These are phyloP conservation scores for Limanda limanda DNA, from an alignment of 2,113 vertebrate genomes.

Conservation along the genomic window DNA sequence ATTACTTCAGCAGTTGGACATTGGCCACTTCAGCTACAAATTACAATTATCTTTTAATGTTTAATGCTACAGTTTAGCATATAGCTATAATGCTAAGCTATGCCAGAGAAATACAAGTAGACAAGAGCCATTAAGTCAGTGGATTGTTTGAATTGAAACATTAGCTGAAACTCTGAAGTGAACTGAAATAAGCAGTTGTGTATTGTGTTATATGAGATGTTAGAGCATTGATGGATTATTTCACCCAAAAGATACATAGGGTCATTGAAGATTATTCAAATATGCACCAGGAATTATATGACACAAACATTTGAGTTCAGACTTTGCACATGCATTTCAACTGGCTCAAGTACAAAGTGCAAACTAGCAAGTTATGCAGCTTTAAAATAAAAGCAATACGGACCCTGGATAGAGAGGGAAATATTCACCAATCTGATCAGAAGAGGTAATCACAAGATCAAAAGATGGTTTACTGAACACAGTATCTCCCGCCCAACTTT, in stretches of 20 bases:
- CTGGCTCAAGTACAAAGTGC: not conserved
- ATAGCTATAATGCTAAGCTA: not conserved
- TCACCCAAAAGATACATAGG: not conserved
- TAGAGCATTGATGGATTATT: not conserved
- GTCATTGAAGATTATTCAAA: not conserved
- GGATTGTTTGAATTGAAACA: not conserved
- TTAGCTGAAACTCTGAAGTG: not conserved
- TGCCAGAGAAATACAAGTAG: not conserved
- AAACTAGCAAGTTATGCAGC: not conserved
- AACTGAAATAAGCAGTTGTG: not conserved
- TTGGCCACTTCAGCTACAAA: not conserved
- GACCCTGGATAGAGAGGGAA: not conserved
- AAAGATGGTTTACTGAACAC: conserved; percentile 21
- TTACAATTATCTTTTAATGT: not conserved
- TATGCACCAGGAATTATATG: not conserved
- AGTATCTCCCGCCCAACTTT: conserved; percentile 46
- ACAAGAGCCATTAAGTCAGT: not conserved
- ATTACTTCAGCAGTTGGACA: not conserved
- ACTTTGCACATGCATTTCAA: not conserved
- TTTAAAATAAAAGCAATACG: conserved; percentile 10
- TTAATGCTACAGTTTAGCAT: not conserved
- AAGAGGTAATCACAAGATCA: conserved; percentile 21
- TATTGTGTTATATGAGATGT: not conserved
- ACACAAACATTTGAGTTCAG: not conserved
- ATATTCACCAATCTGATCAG: conserved; percentile 1